phyloP scores from a whole-genome alignment of 1,140 invertebrate genomes.

The Leptinotarsa lineolata region DNA sequence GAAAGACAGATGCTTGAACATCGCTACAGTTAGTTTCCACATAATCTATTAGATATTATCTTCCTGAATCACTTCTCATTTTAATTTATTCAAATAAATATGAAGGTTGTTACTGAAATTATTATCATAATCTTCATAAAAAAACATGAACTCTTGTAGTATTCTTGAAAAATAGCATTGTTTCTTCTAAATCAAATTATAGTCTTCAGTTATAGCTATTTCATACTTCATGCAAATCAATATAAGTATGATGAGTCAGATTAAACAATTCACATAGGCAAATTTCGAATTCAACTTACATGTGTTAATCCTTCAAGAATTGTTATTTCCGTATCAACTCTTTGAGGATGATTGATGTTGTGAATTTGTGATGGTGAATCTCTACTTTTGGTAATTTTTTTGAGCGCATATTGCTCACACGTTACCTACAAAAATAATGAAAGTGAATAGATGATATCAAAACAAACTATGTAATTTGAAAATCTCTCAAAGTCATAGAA shows the following conservation, averaged over 20 bases:
- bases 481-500: no score
- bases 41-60: constrained; percentile 12
- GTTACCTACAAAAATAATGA: constrained; percentile 58
- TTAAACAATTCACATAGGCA: constrained; percentile 48
- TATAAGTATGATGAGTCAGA: background rate
- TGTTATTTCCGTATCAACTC: constrained; percentile 79
- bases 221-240: background rate
- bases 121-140: no score
- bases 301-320: constrained; percentile 77
- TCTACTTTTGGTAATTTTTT: constrained; percentile 75
- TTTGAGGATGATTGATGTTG: constrained; percentile 63
- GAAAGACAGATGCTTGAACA: constrained; percentile 3
- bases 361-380: constrained; percentile 59
- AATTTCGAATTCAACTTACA: constrained; percentile 73
- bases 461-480: no score
- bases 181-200: background rate
- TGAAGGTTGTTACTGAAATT: no score
- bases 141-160: no score
- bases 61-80: no score
- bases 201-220: background rate
- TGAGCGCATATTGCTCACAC: constrained; percentile 77
- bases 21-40: background rate
- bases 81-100: no score
- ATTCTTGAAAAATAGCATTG: no score
- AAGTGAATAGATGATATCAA: no score